Percentiles rank a stretch among this genome's conserved stretches.
Conservation (phyloP, 2,113 vertebrate species). For the Notarius lentiginosus region DNA sequence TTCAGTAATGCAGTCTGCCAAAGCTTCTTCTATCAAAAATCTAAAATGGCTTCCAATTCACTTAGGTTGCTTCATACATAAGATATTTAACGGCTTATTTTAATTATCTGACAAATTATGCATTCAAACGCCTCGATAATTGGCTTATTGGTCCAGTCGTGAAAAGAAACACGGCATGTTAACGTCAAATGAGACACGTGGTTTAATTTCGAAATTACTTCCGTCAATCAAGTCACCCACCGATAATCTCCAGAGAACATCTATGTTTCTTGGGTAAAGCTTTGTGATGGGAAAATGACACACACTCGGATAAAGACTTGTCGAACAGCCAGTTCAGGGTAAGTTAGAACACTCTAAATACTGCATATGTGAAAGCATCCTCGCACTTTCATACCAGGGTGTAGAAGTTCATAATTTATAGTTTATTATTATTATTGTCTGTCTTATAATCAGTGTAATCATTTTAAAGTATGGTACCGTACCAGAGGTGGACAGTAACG, state of each 20-base stretch:
- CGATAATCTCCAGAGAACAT: background rate
- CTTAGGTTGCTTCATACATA: background rate
- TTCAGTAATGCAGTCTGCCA: background rate
- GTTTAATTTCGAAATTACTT: background rate
- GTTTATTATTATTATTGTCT: background rate
- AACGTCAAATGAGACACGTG: background rate
- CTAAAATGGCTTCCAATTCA: background rate
- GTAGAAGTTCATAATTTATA: background rate
- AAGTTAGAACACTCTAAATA: background rate
- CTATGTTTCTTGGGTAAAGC: background rate
- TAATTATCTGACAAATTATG: background rate
- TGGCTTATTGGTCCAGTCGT: background rate
- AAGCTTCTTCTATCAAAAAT: background rate
- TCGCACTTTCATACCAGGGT: background rate
- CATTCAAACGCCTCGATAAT: background rate
- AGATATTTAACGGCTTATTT: background rate
- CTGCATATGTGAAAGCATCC: background rate
- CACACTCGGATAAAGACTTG: background rate
- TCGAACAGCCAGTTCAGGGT: background rate
- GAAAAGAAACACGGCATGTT: background rate
- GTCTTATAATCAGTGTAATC: background rate
- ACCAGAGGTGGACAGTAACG: no score
- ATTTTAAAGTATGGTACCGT: background rate
- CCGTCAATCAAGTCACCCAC: no score
- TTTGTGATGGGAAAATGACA: background rate